These are phyloP conservation scores for Dendropsophus ebraccatus DNA, from an alignment of 2,113 vertebrate species.

Conservation along the genomic window DNA sequence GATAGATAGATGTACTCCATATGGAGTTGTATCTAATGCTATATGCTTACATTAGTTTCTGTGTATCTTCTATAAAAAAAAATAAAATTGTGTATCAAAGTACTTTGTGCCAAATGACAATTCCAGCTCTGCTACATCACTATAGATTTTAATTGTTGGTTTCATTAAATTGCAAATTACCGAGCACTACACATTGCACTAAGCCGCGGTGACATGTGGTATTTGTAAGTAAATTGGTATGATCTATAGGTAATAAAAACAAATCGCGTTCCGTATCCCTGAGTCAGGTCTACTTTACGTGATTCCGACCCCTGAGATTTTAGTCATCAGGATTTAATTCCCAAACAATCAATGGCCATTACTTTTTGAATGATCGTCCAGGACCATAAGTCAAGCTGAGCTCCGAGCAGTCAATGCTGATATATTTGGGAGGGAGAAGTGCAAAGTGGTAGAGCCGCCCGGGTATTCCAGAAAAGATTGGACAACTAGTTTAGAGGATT, in stretches of 20 bases:
- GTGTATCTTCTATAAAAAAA: too few relatives aligned
- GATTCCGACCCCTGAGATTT: slow-evolving; percentile 4
- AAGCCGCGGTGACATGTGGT: not conserved
- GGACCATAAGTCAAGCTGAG: not conserved
- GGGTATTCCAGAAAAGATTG: not conserved
- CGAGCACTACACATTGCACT: not conserved
- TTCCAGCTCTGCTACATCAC: not conserved
- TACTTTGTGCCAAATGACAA: not conserved
- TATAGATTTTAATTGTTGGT: not conserved
- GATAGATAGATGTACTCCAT: too few relatives aligned
- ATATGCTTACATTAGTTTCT: too few relatives aligned
- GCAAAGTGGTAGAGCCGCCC: not conserved
- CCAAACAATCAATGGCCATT: slow-evolving; percentile 4
- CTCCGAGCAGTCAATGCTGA: not conserved
- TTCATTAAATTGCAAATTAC: not conserved
- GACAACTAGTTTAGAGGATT: not conserved
- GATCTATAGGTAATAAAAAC: not conserved
- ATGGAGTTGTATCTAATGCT: too few relatives aligned
- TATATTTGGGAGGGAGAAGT: not conserved
- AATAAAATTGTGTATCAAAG: too few relatives aligned
- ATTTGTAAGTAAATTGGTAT: not conserved
- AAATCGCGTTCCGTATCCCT: not conserved
- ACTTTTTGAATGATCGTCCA: not conserved
- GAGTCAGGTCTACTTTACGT: not conserved
- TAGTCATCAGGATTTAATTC: slow-evolving; percentile 12